Percentiles rank a stretch among this genome's conserved stretches.
phyloP scores from a whole-genome alignment of 2,113 vertebrate species.

The Pseudopodoces humilis region DNA sequence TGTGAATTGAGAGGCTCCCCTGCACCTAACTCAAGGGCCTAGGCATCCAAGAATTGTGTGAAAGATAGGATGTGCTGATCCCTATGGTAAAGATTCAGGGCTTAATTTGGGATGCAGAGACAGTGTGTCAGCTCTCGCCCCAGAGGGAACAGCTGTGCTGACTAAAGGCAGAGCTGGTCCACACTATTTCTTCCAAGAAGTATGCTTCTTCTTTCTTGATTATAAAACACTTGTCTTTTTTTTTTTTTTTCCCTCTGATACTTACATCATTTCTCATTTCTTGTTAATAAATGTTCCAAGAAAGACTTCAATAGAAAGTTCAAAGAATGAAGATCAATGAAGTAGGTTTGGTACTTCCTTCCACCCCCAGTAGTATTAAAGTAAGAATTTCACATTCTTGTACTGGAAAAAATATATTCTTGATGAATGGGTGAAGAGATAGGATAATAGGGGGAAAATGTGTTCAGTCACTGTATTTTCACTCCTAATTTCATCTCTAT shows the following conservation, averaged over 20 bases:
- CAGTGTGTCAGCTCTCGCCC: not conserved
- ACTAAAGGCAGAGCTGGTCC: not conserved
- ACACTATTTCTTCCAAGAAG: not conserved
- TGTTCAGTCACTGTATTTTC: not conserved
- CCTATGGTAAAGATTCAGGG: not conserved
- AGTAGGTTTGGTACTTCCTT: not conserved
- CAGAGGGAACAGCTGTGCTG: not conserved
- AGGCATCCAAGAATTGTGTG: not conserved
- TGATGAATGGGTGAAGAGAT: not conserved
- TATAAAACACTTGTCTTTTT: not conserved
- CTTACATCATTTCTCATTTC: not conserved
- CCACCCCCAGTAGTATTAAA: not conserved
- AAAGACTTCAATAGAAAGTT: not conserved
- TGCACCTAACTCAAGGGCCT: not conserved
- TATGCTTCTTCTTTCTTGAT: not conserved
- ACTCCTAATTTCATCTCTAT: not conserved
- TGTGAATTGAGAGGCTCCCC: not conserved
- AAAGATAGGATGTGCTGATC: not conserved
- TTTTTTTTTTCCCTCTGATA: not conserved
- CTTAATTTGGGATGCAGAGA: not conserved
- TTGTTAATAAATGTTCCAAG: not conserved
- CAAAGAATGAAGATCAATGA: not conserved
- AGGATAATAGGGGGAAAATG: not conserved
- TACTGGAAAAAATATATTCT: not conserved
- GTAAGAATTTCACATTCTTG: not conserved